Conservation (phyloP, 2,113 vertebrate genomes). For the Calyptommatus sinebrachiatus region DNA sequence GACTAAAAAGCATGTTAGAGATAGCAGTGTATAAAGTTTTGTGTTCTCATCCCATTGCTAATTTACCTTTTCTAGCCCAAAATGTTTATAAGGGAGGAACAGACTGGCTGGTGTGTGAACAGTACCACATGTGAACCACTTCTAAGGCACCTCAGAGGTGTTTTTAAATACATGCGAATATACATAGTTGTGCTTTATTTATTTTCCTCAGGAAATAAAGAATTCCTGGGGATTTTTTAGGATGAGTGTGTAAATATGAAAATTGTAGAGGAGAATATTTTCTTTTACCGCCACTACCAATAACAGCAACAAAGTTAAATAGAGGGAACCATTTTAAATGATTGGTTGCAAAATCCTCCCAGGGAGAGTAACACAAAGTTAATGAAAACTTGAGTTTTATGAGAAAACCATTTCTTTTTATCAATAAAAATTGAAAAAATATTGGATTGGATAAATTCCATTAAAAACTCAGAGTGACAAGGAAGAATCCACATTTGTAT, state of each 20-base stretch:
- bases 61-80: too few relatives aligned
- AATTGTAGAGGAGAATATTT: conserved; percentile 21
- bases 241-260: conserved; percentile 17
- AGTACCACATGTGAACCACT: too few relatives aligned
- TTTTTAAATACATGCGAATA: background rate
- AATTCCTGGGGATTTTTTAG: background rate
- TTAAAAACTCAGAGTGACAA: background rate
- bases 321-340: conserved; percentile 21
- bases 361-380: background rate
- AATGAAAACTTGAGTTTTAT: background rate
- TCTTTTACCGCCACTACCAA: background rate
- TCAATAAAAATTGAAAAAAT: rapidly evolving
- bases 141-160: too few relatives aligned
- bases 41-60: too few relatives aligned
- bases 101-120: too few relatives aligned
- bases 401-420: conserved; percentile 2
- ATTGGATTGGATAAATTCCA: background rate
- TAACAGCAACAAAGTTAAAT: conserved; percentile 8
- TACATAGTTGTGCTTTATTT: conserved; percentile 3
- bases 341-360: background rate
- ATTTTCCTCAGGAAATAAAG: conserved; percentile 18
- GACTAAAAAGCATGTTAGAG: too few relatives aligned
- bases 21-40: too few relatives aligned
- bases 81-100: too few relatives aligned
- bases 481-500: background rate